Base-by-base conservation (phyloP, 2,797 vertebrate species). In the Myripristis murdjan region DNA sequence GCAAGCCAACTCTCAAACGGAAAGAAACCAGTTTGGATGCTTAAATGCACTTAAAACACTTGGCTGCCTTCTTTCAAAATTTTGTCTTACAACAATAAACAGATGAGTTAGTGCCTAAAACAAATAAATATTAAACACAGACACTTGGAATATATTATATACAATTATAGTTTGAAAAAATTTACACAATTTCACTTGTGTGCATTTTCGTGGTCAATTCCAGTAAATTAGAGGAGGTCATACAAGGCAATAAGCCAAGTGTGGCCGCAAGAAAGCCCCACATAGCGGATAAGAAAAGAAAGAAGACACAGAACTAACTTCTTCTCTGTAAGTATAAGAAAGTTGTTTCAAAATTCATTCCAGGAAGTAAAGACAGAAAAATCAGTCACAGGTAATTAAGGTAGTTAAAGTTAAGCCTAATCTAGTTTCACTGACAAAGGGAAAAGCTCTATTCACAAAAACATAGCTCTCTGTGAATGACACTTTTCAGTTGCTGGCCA, bases 281-380 rank as follows among this genome's bases (percentile, higher is more conserved):
- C 9, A 0, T 14, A 66, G 18, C 35, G 7, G 35, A 22, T 1
- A 26, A 5, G 16, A 5, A 64, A 12, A 6, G 31, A 39, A 52
- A 7, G 61, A 71, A 59, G 33, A 31, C 22, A 57, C 1, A 39
- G 14, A 2, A 4, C 11, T 47, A 6, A 9, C 18, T 22, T 1
- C 20, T 37, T 55, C 10, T 6, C 0, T 70, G 14, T 18, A 67
- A 77, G 43, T 8, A 56, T 1, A 75, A 41, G 70, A 75, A 89
- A 88, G 65, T 69, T 14, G 35, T 58, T 73, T 66, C 1, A 53
- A 68, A 84, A 81, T 64, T 64, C 12, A 54, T 51, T 81, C 67
- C 89, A 90, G 86, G 81, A 90, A 90, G 75, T 75, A 43, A 26
- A 59, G 64, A 18, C 52, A 41, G 64, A 78, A 81, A 82, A 73